Evolutionary conservation across 2,113 vertebrate genomes (phyloP).

Genomic region (Cichladusa arquata): DNA sequence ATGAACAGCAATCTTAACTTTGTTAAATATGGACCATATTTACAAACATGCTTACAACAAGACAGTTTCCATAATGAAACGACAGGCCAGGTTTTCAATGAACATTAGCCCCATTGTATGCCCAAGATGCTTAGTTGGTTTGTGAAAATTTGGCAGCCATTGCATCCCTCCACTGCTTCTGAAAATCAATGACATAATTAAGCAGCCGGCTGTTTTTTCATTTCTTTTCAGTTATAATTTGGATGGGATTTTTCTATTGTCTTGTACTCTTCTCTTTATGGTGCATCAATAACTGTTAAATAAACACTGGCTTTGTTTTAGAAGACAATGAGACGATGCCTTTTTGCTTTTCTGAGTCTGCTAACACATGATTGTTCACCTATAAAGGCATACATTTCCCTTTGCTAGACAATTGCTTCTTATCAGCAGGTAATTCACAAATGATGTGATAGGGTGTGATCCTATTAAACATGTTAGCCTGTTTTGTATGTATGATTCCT

Average conservation of each 20-base stretch:
- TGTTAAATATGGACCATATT: slow-evolving; percentile 17
- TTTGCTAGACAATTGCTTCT: background rate
- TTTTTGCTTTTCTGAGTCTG: background rate
- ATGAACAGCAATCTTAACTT: background rate
- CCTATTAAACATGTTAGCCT: background rate
- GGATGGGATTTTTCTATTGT: background rate
- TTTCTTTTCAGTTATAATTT: background rate
- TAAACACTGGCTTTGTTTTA: background rate
- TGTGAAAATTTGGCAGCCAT: background rate
- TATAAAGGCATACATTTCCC: background rate
- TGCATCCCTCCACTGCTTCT: background rate
- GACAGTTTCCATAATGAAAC: background rate
- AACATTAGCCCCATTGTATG: background rate
- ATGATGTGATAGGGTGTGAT: background rate
- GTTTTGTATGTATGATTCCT: background rate
- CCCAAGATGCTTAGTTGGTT: background rate
- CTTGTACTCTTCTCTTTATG: background rate
- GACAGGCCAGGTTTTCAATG: background rate
- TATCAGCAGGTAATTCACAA: background rate
- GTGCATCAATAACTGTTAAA: background rate
- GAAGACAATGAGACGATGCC: background rate
- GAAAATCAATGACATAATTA: background rate
- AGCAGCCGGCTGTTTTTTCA: background rate
- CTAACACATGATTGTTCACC: background rate
- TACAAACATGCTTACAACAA: background rate